Evolutionary conservation across 2,888 invertebrate genomes (phyloP), one percentile per base, ranked within the genome.

Genomic region (Drosophila crucigera): DNA sequence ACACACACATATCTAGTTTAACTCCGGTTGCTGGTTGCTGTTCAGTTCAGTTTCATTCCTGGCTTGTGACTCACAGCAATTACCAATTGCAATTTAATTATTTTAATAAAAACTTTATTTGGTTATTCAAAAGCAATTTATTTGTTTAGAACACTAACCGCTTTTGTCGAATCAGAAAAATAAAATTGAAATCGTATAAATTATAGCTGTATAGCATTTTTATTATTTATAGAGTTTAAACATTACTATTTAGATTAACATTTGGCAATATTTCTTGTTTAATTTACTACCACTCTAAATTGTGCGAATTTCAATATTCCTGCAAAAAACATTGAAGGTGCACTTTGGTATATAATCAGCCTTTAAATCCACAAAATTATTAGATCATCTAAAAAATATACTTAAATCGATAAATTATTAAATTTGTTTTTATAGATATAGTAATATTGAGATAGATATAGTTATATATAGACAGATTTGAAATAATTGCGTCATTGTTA

Each of bases 31-130:
- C 35, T 28, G 37, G n/a, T 22, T 37, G 28, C 28, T 28, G 25
- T 33, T 37, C 22, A 19, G 28, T 41, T 39, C 16, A 22, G 4
- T 52, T 37, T 37, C n/a, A 61, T 22, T 39, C 14, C 3, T 2
- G n/a, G 19, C 16, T 35, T 68, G 39, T 68, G 68, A 28, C 35
- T 56, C 50, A n/a, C 14, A 41, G 19, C 50, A 19, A 16, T 16
- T 41, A 25, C 25, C 5, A 41, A n/a, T 16, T 16, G 33, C 14
- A 33, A 25, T 47, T 47, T 25, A 47, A 25, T 47, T 47, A 47
- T 47, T 47, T 47, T 47, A 25, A 16, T 47, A 47, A 47, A 25
- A 47, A 25, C 47, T 47, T 47, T 25, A 16, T 16, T 47, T 1
- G 47, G 4, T 2, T 16, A 16, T 9, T 47, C 47, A 16, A 47